These are phyloP conservation scores for fruit fly (Drosophila melanogaster) DNA, from an alignment of 1,140 invertebrate species.

Conservation along the genomic window Release_6_plus_ISO1_MT NT_033779.5:9813501-9814000, in stretches of 20 bases:
- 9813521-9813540: too few species aligned
- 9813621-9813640: neutral
- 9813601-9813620: neutral
- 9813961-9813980: conserved; percentile 26
- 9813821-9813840: conserved; percentile 49
- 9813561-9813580: neutral
- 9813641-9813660: conserved; percentile 1
- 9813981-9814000: conserved; percentile 27
- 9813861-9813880: conserved; percentile 50
- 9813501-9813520: neutral
- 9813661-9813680: conserved; percentile 4
- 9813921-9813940: conserved; percentile 28
- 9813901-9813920: conserved; percentile 51
- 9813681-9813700: neutral
- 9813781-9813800: conserved; percentile 26
- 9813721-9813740: conserved; percentile 16
- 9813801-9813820: conserved; percentile 44
- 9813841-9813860: conserved; percentile 37
- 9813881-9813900: conserved; percentile 46
- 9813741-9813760: conserved; percentile 4
- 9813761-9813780: neutral
- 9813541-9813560: neutral
- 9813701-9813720: conserved; percentile 12
- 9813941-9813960: conserved; percentile 20
- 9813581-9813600: neutral